Evolutionary conservation across 2,113 vertebrate genomes (phyloP), one percentile per base, ranked within the genome.

Genomic region (Amia ocellicauda): DNA sequence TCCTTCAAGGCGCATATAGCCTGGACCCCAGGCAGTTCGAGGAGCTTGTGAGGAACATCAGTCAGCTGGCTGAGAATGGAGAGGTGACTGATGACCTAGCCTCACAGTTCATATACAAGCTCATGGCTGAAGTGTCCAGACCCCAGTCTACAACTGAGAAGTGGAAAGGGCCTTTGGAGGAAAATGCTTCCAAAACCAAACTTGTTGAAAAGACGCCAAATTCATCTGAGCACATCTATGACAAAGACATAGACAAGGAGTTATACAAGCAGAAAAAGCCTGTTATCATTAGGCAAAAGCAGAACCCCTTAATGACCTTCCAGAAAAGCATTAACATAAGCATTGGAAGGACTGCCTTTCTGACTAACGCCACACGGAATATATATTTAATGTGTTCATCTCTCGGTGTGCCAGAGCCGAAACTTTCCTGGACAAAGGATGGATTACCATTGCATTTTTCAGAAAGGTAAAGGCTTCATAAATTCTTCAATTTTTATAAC

Each of bases 351-450:
- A 78, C 69, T 0, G 81, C 86, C 16, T 91, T 91, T 69, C 64
- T 96, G 64, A 91, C 92, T 28, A 84, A 85, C n/a, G 77, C 79
- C 56, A 93, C 90, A 0, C 75, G 13, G 1, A 58, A 75, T 58
- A 71, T 97, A 63, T 85, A 77, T 54, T 74, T 97, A 0, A 65
- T 86, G 4, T 97, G 95, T 78, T 67, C 84, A 57, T 81, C 79
- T 3, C 50, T 70, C 17, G 80, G 79, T 31, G 61, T 64, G 22
- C 69, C 78, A 4, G 81, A 79, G 58, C 84, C 81, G 59, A 84
- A 77, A 9, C 80, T 92, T 2, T 81, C 78, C 16, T 97, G 95
- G 95, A 93, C 79, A 68, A 96, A 93, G 83, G 87, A 97, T 64
- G 93, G 92, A 1, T 55, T 66, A 1, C 63, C 63, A 11, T 59